Conservation (phyloP, 2,888 invertebrate species). For the Trachelus tabidus region DNA sequence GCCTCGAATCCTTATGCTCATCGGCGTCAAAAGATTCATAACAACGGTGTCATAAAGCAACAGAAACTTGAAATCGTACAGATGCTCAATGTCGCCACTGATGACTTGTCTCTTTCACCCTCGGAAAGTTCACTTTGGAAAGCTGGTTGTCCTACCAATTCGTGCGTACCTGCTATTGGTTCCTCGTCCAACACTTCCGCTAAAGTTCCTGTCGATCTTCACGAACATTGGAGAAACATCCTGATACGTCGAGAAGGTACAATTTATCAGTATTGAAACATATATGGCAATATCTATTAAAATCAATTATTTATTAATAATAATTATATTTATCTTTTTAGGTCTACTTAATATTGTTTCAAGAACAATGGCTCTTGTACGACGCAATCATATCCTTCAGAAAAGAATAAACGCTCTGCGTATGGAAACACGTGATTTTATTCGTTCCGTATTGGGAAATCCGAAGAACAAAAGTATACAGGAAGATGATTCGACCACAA, state of each 20-base stretch:
- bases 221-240: conserved; percentile 34
- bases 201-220: conserved; percentile 26
- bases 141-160: conserved; percentile 20
- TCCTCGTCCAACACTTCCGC: conserved; percentile 25
- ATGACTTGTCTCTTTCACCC: conserved; percentile 19
- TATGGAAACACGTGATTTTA: conserved; percentile 48
- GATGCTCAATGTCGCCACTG: conserved; percentile 12
- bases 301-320: neutral
- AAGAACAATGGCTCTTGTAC: conserved; percentile 50
- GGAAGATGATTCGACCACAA: neutral
- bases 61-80: conserved; percentile 35
- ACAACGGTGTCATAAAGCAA: conserved; percentile 32
- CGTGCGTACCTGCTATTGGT: conserved; percentile 17
- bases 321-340: conserved; percentile 17
- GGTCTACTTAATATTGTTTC: conserved; percentile 49
- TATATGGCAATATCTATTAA: neutral
- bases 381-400: conserved; percentile 52
- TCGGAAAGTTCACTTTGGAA: conserved; percentile 32
- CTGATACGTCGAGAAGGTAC: conserved; percentile 47
- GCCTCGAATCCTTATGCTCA: conserved; percentile 34
- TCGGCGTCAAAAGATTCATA: conserved; percentile 32
- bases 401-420: conserved; percentile 49
- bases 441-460: conserved; percentile 48
- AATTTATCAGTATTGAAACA: neutral
- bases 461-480: conserved; percentile 33